Evolutionary conservation across 2,113 vertebrate genomes (phyloP).

Genomic region (Cyanocitta stelleri): DNA sequence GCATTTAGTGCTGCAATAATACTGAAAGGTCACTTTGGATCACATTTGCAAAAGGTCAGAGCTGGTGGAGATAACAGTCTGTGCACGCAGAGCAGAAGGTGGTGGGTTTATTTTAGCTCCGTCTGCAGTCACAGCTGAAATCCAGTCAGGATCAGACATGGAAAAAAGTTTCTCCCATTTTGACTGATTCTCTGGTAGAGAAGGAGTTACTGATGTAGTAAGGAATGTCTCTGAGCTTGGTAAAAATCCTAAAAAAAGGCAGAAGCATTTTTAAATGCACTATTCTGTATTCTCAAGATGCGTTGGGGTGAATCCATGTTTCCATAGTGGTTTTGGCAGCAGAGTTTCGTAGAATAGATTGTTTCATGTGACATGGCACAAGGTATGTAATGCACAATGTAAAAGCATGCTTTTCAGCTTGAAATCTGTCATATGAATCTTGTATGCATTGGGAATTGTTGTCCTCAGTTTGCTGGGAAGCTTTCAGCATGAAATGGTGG

Average conservation of each 20-base stretch:
- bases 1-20: constrained; percentile 51
- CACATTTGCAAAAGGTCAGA: constrained; percentile 55
- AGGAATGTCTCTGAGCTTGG: not conserved
- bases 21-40: constrained; percentile 54
- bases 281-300: not conserved
- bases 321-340: not conserved
- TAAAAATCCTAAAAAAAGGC: not conserved
- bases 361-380: not conserved
- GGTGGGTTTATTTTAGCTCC: not conserved
- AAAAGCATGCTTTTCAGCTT: not conserved
- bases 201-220: not conserved
- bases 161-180: not conserved
- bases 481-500: not conserved
- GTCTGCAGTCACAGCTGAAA: not conserved
- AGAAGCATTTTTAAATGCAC: not conserved
- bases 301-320: not conserved
- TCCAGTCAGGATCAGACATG: not conserved
- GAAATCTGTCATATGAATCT: not conserved
- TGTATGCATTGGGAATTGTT: not conserved
- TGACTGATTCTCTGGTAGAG: not conserved
- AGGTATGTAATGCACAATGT: not conserved
- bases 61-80: constrained; percentile 22
- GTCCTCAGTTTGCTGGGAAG: not conserved
- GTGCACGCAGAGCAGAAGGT: not conserved
- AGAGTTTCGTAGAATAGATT: not conserved